Evolutionary conservation across 2,797 vertebrate genomes (phyloP).

Genomic region (Eidolon dupreanum): DNA sequence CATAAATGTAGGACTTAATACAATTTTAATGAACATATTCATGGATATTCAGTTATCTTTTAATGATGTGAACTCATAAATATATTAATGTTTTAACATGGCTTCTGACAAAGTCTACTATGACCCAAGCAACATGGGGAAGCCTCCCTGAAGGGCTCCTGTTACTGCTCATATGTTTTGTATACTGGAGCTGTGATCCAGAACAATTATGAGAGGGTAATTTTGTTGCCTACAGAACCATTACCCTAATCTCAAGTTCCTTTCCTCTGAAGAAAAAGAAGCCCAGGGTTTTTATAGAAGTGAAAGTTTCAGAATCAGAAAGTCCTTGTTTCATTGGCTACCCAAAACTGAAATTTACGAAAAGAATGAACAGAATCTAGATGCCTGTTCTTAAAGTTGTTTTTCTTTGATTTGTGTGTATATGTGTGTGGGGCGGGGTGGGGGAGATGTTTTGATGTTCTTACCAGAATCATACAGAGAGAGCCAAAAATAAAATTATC

Average conservation of each 20-base stretch:
- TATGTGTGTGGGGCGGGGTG: background rate
- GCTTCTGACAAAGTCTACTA: background rate
- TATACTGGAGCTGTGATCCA: background rate
- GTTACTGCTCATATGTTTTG: background rate
- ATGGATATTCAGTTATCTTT: background rate
- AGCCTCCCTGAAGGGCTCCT: background rate
- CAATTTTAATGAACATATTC: background rate
- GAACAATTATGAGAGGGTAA: background rate
- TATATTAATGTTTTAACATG: background rate
- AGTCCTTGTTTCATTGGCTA: background rate
- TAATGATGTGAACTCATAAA: background rate
- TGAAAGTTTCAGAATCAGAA: background rate
- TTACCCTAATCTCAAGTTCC: background rate
- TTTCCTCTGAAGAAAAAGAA: background rate
- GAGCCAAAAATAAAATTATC: background rate
- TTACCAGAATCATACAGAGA: background rate
- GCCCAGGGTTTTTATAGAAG: background rate
- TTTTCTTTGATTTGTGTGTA: background rate
- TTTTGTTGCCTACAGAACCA: background rate
- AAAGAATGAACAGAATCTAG: background rate
- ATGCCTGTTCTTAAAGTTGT: background rate
- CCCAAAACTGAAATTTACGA: background rate
- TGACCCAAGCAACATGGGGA: background rate
- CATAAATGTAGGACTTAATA: background rate
- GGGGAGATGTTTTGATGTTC: background rate